Base-by-base conservation (phyloP, 64 coral and sea anemone genomes). In the Porites lutea region DNA sequence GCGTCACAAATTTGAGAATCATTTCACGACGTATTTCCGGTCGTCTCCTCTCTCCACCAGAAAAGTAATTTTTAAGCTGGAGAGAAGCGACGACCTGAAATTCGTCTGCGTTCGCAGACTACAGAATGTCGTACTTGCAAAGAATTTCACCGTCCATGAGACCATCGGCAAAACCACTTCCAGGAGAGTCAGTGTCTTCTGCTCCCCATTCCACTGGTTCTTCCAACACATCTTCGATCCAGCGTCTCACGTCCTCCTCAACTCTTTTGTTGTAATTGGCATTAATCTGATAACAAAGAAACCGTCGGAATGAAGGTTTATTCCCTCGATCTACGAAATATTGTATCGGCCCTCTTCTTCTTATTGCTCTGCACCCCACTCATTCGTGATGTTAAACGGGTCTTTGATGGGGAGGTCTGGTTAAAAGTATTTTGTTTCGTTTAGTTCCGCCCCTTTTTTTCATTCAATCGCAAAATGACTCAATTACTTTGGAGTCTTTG, bases 191-290 rank as follows among this genome's bases (percentile, higher is more conserved):
- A 51, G 55, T 72, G 13, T 75, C 90, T 9, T 19, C 48, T 44
- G 52, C 53, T 58, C 82, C 90, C 60, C 90, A 71, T 11, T 75
- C 73, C 9, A 84, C 81, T 3, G 60, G 47, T 37, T 92, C 90
- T 18, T n/a, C 90, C 21, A 92, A 19, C 1, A 92, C 90, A 46
- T 59, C 71, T 82, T 92, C 90, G 82, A 92, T 92, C 90, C 90
- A 92, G 44, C 63, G 65, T 51, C 82, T 92, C 58, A 60, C 90
- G 8, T 92, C 90, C 59, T 65, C 47, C 71, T 92, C 90, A 9
- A 86, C 44, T 0, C 63, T 6, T 14, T 64, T 65, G 74, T 83
- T 68, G n/a, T 92, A 92, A 27, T 92, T 92, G 6, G 72, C 90
- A 44, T 75, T 70, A 3, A 92, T 50, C 90, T 92, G 74, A 51